phyloP scores from a whole-genome alignment of 1,140 invertebrate species.

The Lasioglossum albipes region DNA sequence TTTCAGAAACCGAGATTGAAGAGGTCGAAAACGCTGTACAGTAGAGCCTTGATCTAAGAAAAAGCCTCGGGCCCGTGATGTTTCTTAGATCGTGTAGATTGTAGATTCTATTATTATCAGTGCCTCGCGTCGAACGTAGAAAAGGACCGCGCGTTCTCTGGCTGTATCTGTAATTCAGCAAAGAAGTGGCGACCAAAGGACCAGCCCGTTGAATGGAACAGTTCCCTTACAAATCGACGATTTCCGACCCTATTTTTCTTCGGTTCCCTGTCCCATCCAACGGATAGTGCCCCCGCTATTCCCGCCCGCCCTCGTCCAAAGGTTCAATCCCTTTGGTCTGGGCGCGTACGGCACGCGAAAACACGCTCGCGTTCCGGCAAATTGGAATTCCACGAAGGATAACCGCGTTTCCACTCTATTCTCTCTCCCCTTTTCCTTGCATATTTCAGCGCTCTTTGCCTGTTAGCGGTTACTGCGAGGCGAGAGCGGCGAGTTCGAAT shows the following conservation, averaged over 20 bases:
- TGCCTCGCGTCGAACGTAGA: no score
- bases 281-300: not conserved
- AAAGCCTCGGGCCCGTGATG: no score
- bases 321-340: not conserved
- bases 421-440: slow-evolving; percentile 2
- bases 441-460: not conserved
- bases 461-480: not conserved
- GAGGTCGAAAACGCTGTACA: no score
- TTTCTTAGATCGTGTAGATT: no score
- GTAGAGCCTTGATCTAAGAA: no score
- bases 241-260: not conserved
- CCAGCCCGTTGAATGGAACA: not conserved
- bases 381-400: slow-evolving; percentile 40
- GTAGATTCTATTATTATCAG: no score
- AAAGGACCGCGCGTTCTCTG: no score
- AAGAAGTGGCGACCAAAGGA: no score
- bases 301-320: not conserved
- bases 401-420: slow-evolving; percentile 32
- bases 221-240: not conserved
- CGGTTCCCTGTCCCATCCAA: not conserved
- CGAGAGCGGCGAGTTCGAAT: not conserved
- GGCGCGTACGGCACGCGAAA: not conserved
- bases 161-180: no score
- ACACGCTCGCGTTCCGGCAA: slow-evolving; percentile 12
- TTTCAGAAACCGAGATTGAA: no score